These are phyloP conservation scores for Ectemnius lituratus DNA, from an alignment of 2,888 invertebrate species.

Conservation along the genomic window DNA sequence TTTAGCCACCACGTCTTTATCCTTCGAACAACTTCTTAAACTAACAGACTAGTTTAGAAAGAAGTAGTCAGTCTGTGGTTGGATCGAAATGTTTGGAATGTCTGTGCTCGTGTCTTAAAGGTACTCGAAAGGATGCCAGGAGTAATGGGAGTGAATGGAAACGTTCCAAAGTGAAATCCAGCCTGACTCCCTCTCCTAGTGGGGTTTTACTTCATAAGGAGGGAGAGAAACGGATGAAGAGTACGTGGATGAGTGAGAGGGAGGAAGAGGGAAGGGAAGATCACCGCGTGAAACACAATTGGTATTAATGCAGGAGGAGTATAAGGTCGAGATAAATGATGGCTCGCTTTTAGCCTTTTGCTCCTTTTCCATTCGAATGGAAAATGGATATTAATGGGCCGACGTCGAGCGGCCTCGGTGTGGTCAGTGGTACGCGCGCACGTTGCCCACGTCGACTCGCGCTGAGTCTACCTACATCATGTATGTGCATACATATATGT, in stretches of 20 bases:
- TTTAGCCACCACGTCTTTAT: not conserved
- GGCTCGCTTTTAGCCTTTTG: constrained; percentile 63
- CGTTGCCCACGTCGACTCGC: constrained; percentile 19
- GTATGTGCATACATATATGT: constrained; percentile 27
- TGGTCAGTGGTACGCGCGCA: constrained; percentile 47
- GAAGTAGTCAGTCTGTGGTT: not conserved
- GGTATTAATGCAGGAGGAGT: constrained; percentile 70
- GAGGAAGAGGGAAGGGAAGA: constrained; percentile 23
- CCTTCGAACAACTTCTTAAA: not conserved
- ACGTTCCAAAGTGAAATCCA: constrained; percentile 23
- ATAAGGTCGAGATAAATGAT: constrained; percentile 71
- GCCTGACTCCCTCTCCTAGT: constrained; percentile 14
- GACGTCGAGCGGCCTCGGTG: constrained; percentile 48
- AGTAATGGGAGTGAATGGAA: constrained; percentile 8
- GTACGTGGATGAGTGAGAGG: constrained; percentile 26
- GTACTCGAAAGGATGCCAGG: not conserved
- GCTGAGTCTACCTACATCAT: constrained; percentile 32
- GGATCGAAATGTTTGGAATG: not conserved
- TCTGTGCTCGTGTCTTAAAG: not conserved
- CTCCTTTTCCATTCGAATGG: constrained; percentile 66
- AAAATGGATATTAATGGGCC: constrained; percentile 75
- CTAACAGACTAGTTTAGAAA: not conserved
- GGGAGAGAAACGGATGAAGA: constrained; percentile 20
- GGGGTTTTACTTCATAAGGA: constrained; percentile 11
- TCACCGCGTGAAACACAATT: constrained; percentile 68